A percentile compares a stretch with the other conserved stretches of the same genome.
phyloP scores from a whole-genome alignment of 1,140 invertebrate species.

The Magallana ariakensis region DNA sequence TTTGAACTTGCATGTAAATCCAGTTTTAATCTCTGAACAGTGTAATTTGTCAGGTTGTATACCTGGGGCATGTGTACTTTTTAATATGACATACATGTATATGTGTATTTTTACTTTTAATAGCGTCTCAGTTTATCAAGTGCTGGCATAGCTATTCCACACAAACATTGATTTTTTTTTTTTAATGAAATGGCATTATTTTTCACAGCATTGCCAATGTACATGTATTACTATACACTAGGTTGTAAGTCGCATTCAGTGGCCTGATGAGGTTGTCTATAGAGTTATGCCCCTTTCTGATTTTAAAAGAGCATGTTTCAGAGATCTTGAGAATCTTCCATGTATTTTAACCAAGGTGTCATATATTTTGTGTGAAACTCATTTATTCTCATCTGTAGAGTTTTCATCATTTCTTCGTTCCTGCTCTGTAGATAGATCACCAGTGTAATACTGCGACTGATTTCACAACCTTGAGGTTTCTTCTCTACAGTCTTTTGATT shows the following conservation, averaged over 20 bases:
- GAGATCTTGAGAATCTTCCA: neutral
- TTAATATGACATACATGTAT: neutral
- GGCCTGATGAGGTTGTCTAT: neutral
- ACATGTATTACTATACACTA: neutral
- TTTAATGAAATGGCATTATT: conserved; percentile 16
- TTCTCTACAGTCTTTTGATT: neutral
- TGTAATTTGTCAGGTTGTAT: neutral
- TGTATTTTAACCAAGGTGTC: conserved; percentile 27
- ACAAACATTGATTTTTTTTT: conserved; percentile 19
- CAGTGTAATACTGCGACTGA: neutral
- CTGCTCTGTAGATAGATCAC: conserved; percentile 10
- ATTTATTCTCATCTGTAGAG: conserved; percentile 6
- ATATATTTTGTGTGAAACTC: conserved; percentile 31
- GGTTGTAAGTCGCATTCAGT: neutral
- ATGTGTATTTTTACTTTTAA: conserved; percentile 4
- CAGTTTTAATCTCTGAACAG: neutral
- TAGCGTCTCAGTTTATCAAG: neutral
- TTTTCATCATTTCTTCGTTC: conserved; percentile 19
- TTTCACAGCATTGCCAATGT: conserved; percentile 23
- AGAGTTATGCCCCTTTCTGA: conserved; percentile 25
- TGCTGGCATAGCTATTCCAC: neutral
- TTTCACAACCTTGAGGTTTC: neutral
- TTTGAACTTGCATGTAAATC: conserved; percentile 12
- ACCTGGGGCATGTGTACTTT: neutral
- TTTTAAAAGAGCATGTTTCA: neutral